Percentiles rank a stretch among this genome's conserved stretches.
phyloP scores from a whole-genome alignment of 2,797 vertebrate species.

The Pangasius krempfi region DNA sequence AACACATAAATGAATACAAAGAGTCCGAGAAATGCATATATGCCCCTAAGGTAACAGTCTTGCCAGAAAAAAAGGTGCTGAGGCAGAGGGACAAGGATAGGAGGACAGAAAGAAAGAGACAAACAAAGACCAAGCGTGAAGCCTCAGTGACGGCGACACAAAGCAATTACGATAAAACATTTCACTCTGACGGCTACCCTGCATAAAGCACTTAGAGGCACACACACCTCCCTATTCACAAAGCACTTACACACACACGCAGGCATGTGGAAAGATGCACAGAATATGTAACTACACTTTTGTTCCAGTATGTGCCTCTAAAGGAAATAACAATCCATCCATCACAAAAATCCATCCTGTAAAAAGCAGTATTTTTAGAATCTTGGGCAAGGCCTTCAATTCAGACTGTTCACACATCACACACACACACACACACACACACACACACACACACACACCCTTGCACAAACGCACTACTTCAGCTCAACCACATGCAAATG shows the following conservation, averaged over 20 bases:
- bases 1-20: not conserved
- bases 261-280: slow-evolving; percentile 11
- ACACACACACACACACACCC: not conserved
- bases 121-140: slow-evolving; percentile 36
- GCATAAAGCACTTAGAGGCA: slow-evolving; percentile 40
- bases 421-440: not conserved
- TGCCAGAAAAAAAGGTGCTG: not conserved
- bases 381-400: not conserved
- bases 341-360: slow-evolving; percentile 8
- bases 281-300: slow-evolving; percentile 19
- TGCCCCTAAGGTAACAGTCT: not conserved
- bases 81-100: slow-evolving; percentile 13
- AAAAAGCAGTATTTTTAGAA: slow-evolving; percentile 26
- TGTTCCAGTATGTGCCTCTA: slow-evolving; percentile 7
- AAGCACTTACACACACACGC: slow-evolving; percentile 20
- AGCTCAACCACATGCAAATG: not conserved
- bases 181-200: slow-evolving; percentile 45
- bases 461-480: not conserved
- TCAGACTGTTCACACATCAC: not conserved
- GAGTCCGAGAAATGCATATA: not conserved
- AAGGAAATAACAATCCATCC: slow-evolving; percentile 37
- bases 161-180: slow-evolving; percentile 53
- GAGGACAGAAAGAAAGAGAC: slow-evolving; percentile 17
- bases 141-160: slow-evolving; percentile 45
- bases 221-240: slow-evolving; percentile 28